Conservation (phyloP, 1,140 invertebrate genomes). For the Streblospio benedicti region DNA sequence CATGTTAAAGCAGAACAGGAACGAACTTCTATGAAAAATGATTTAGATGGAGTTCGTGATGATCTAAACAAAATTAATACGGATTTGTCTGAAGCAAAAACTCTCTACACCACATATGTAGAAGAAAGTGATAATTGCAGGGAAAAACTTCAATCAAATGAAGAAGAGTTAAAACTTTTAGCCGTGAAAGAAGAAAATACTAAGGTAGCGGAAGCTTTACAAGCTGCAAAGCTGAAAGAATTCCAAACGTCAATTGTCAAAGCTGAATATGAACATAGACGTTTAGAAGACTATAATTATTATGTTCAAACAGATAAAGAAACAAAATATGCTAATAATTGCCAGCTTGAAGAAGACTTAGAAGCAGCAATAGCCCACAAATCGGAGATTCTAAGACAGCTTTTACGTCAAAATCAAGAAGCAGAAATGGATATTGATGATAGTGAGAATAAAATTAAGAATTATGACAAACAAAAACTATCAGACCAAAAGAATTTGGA, state of each 20-base stretch:
- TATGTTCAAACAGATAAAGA: not conserved
- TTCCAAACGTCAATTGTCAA: slow-evolving; percentile 25
- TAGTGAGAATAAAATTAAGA: slow-evolving; percentile 29
- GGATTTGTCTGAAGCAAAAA: slow-evolving; percentile 34
- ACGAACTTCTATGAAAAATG: slow-evolving; percentile 34
- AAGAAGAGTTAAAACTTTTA: slow-evolving; percentile 34
- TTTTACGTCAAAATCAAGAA: slow-evolving; percentile 20
- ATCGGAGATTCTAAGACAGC: slow-evolving; percentile 1
- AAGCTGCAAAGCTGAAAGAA: slow-evolving; percentile 34
- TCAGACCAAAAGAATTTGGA: slow-evolving; percentile 36
- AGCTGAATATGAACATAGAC: slow-evolving; percentile 27
- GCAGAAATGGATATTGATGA: slow-evolving; percentile 37
- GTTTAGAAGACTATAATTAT: slow-evolving; percentile 31
- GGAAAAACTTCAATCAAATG: slow-evolving; percentile 32
- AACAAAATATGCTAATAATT: not conserved
- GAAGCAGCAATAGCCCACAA: not conserved
- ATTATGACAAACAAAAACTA: slow-evolving; percentile 35
- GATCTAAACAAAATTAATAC: slow-evolving; percentile 36
- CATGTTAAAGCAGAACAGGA: slow-evolving; percentile 37
- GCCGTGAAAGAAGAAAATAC: slow-evolving; percentile 38
- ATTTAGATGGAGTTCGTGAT: slow-evolving; percentile 35
- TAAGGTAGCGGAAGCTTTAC: slow-evolving; percentile 36
- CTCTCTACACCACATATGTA: slow-evolving; percentile 33
- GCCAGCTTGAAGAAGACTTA: slow-evolving; percentile 9
- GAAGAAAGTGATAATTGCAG: slow-evolving; percentile 36